phyloP scores from a whole-genome alignment of 2,797 vertebrate species.

The Spinibarbus caldwelli region DNA sequence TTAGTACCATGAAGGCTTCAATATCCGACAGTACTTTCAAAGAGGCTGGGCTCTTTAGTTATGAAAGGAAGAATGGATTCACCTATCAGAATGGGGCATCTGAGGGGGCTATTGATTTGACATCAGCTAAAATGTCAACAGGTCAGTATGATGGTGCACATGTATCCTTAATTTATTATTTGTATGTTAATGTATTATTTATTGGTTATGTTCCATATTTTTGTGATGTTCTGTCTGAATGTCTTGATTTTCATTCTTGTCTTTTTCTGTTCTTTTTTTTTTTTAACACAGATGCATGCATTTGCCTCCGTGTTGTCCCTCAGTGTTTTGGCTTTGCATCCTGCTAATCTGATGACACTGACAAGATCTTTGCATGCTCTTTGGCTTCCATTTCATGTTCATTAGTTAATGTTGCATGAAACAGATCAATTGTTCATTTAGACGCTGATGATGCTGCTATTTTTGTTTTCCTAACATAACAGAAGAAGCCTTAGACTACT shows the following conservation, averaged over 20 bases:
- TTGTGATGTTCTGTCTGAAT: constrained; percentile 42
- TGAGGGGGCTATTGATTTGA: constrained; percentile 94
- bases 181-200: constrained; percentile 56
- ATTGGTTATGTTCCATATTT: constrained; percentile 55
- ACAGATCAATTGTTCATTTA: constrained; percentile 68
- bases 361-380: constrained; percentile 87
- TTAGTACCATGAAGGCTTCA: constrained; percentile 89
- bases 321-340: constrained; percentile 88
- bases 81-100: constrained; percentile 84
- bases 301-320: constrained; percentile 94
- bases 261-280: constrained; percentile 75
- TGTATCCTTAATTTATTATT: constrained; percentile 71
- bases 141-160: constrained; percentile 87
- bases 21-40: constrained; percentile 90
- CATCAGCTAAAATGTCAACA: constrained; percentile 89
- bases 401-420: constrained; percentile 76
- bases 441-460: constrained; percentile 41
- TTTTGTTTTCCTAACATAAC: constrained; percentile 83
- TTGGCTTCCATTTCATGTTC: constrained; percentile 70
- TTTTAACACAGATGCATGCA: constrained; percentile 90
- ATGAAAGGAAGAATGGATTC: constrained; percentile 89
- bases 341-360: constrained; percentile 83
- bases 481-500: constrained; percentile 98
- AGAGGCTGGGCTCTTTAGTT: constrained; percentile 86
- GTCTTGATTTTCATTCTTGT: constrained; percentile 73